phyloP scores from a whole-genome alignment of 2,888 invertebrate species.

The Synergus umbraculus region DNA sequence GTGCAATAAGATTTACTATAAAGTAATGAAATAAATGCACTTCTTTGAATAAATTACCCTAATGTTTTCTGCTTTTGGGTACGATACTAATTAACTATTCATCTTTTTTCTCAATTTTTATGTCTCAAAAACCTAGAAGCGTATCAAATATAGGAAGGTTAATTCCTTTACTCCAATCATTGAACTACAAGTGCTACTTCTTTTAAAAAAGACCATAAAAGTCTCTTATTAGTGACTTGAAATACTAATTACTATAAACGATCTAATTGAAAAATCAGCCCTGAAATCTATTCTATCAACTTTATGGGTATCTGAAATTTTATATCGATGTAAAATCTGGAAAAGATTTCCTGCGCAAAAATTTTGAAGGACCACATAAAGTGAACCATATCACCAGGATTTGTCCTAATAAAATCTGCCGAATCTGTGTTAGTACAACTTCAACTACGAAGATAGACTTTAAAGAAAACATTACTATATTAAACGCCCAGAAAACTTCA shows the following conservation, averaged over 20 bases:
- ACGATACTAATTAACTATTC: background rate
- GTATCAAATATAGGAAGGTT: background rate
- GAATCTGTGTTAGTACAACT: constrained; percentile 58
- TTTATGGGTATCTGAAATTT: background rate
- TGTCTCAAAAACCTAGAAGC: background rate
- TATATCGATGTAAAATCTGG: background rate
- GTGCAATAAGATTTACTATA: background rate
- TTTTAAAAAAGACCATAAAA: background rate
- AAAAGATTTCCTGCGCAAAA: background rate
- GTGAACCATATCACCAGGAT: constrained; percentile 61
- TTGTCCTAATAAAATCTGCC: constrained; percentile 51
- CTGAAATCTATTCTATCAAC: background rate
- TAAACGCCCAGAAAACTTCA: background rate
- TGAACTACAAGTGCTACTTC: constrained; percentile 27
- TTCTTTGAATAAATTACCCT: background rate
- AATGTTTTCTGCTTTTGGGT: background rate
- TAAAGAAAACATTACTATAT: constrained; percentile 41
- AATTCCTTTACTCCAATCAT: background rate
- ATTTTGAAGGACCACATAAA: constrained; percentile 58
- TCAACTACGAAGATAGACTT: constrained; percentile 49
- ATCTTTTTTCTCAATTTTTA: constrained; percentile 10
- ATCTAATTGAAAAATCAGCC: background rate
- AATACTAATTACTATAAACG: background rate
- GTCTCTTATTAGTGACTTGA: background rate
- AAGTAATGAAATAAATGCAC: background rate